Evolutionary conservation across 2,113 vertebrate genomes (phyloP).

Genomic region (Galemys pyrenaicus): DNA sequence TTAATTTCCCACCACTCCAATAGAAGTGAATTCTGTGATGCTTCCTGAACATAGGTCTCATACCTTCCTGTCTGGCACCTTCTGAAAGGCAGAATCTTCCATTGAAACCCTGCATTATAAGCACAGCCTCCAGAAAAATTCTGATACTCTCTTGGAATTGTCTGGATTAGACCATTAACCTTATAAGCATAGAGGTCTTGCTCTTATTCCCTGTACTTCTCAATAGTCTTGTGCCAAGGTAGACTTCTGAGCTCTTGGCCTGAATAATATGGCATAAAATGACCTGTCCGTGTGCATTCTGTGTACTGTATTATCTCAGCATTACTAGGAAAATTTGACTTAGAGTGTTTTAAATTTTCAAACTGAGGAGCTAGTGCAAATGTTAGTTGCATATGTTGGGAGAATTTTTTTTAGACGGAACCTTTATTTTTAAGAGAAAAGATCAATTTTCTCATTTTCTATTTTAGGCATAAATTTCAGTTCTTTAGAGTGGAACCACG

Average conservation of each 20-base stretch:
- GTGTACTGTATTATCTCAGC: not conserved
- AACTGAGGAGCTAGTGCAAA: not conserved
- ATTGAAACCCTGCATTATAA: not conserved
- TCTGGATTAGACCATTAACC: not conserved
- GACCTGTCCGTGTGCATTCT: not conserved
- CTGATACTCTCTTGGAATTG: not conserved
- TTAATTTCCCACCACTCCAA: not conserved
- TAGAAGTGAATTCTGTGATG: not conserved
- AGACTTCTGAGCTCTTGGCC: conserved; percentile 1
- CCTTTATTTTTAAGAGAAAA: conserved; percentile 4
- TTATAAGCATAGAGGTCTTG: not conserved
- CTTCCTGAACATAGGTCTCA: not conserved
- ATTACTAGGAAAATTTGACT: conserved; percentile 29
- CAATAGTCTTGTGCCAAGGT: not conserved
- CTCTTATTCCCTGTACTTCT: not conserved
- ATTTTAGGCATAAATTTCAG: conserved; percentile 78
- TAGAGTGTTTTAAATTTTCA: not conserved
- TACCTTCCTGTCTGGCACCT: not conserved
- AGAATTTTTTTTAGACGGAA: not conserved
- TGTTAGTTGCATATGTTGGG: not conserved
- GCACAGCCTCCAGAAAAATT: not conserved
- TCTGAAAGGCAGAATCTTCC: not conserved
- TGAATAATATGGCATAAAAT: not conserved
- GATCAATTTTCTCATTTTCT: not conserved
- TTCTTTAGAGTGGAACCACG: conserved; percentile 94